phyloP scores from a whole-genome alignment of 2,888 invertebrate genomes.

The Calliopum simillimum region DNA sequence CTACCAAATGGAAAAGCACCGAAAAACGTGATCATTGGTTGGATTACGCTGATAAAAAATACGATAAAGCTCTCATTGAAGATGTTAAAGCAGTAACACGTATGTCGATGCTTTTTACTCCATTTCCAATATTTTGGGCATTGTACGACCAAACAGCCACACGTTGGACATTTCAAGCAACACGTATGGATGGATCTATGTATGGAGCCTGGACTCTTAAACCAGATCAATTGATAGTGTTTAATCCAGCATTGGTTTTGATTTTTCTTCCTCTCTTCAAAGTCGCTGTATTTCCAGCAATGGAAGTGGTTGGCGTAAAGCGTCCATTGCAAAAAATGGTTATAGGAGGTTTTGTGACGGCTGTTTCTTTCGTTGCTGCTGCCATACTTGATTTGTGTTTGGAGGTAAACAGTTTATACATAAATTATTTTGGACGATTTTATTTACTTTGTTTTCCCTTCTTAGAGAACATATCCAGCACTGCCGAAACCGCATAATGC shows the following conservation, averaged over 20 bases:
- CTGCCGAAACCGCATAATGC: conserved; percentile 72
- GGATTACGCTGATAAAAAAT: conserved; percentile 83
- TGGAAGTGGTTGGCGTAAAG: conserved; percentile 76
- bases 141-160: conserved; percentile 94
- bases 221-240: conserved; percentile 95
- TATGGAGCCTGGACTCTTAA: conserved; percentile 80
- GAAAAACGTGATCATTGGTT: conserved; percentile 82
- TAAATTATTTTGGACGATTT: background rate
- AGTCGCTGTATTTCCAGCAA: conserved; percentile 81
- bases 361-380: conserved; percentile 87
- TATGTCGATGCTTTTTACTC: conserved; percentile 83
- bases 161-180: conserved; percentile 93
- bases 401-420: conserved; percentile 72
- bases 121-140: conserved; percentile 94
- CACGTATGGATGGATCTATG: conserved; percentile 85
- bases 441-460: conserved; percentile 13
- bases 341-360: conserved; percentile 87
- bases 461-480: conserved; percentile 73
- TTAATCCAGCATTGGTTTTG: conserved; percentile 88
- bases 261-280: conserved; percentile 88
- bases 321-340: conserved; percentile 88
- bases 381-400: conserved; percentile 83
- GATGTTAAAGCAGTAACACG: conserved; percentile 83
- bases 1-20: conserved; percentile 55
- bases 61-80: conserved; percentile 71